These are phyloP conservation scores for Papilio elwesi DNA, from an alignment of 2,888 invertebrate genomes.

Conservation along the genomic window DNA sequence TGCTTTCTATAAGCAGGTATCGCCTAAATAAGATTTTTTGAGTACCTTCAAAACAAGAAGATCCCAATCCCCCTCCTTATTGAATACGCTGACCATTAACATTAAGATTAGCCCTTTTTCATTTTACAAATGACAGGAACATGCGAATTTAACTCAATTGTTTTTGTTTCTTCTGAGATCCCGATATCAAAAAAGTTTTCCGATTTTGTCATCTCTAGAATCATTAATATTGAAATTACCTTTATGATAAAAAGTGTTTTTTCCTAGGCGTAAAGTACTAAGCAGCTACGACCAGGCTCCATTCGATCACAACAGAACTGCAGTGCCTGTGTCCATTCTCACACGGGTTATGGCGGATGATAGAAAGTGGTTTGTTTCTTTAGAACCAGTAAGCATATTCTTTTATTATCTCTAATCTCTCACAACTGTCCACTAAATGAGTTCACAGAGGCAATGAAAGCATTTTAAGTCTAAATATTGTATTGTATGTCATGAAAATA, in stretches of 20 bases:
- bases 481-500: no score
- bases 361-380: constrained; percentile 68
- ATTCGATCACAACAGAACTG: constrained; percentile 74
- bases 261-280: constrained; percentile 52
- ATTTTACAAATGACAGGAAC: neutral
- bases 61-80: neutral
- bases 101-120: neutral
- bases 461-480: no score
- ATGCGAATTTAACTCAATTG: no score
- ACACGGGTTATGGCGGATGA: constrained; percentile 68
- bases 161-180: neutral
- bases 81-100: neutral
- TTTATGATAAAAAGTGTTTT: neutral
- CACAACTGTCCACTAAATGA: no score
- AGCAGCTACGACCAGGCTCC: constrained; percentile 72
- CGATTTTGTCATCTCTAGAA: no score
- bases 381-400: constrained; percentile 60
- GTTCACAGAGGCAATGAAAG: no score
- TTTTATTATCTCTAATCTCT: no score
- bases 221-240: no score
- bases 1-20: constrained; percentile 65
- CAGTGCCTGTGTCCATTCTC: constrained; percentile 58
- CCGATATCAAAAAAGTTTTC: neutral
- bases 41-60: neutral
- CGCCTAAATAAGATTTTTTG: constrained; percentile 40